Percentiles rank a stretch among this genome's conserved stretches.
These are phyloP conservation scores for Lutraria rhynchaena DNA, from an alignment of 1,140 invertebrate species.

Conservation along the genomic window DNA sequence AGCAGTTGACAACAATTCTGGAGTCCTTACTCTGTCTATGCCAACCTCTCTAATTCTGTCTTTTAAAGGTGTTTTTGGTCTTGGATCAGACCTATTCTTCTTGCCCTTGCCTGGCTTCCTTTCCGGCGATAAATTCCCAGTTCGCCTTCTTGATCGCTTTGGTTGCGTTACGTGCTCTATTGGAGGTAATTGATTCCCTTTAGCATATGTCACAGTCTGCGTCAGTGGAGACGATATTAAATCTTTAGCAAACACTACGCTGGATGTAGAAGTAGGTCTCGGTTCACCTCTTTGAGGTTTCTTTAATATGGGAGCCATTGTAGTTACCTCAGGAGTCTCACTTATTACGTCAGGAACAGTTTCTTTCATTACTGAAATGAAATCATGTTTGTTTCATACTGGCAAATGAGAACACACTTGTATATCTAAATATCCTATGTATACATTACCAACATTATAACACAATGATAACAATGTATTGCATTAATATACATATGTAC, in stretches of 20 bases:
- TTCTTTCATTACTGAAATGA: constrained; percentile 14
- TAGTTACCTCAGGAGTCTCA: neutral
- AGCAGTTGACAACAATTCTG: constrained; percentile 30
- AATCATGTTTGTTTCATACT: no score
- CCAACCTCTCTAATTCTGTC: constrained; percentile 37
- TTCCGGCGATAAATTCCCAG: neutral
- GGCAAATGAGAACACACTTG: no score
- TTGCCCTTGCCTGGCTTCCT: constrained; percentile 2
- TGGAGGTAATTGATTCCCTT: constrained; percentile 2
- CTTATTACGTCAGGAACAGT: neutral
- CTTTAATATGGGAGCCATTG: neutral
- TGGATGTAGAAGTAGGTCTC: neutral
- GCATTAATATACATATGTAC: no score
- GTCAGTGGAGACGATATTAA: neutral
- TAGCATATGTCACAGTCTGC: neutral
- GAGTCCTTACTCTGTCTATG: constrained; percentile 39
- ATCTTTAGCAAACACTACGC: constrained; percentile 7
- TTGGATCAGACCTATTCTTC: neutral
- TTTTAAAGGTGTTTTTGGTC: constrained; percentile 29
- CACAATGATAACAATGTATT: no score
- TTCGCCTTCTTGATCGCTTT: constrained; percentile 1
- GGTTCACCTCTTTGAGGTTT: neutral
- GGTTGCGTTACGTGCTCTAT: neutral
- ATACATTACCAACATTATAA: no score
- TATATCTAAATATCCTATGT: no score